Evolutionary conservation across 2,113 vertebrate species (phyloP), one percentile per base, ranked within the genome.

Genomic region (Sapayoa aenigma): DNA sequence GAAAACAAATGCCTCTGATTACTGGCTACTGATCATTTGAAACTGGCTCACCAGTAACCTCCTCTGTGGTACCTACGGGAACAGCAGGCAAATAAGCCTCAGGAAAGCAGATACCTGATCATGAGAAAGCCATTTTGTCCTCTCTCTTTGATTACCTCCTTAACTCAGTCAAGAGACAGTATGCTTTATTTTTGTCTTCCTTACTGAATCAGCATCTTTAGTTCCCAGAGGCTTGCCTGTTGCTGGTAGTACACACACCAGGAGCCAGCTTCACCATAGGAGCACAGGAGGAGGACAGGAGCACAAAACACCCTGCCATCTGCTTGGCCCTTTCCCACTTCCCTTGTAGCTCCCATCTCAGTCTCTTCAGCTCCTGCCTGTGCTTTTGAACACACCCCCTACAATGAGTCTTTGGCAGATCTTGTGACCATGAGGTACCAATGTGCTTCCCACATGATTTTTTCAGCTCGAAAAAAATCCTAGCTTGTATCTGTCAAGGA

Each of bases 261-360:
- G 22, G 33, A 93, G 55, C 31, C 59, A 62, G 47, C 59, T 60
- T 55, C 59, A 41, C n/a, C 5, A 1, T 0, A 0, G 42, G 1
- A 86, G n/a, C 1, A 9, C 0, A 0, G 42, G 1, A 86, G n/a
- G 0, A 9, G 73, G 42, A 77, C 47, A 28, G 0, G 1, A 83
- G 27, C 35, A 46, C 19, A 60, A 79, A 87, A 49, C 0, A 15
- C 11, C 82, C 8, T 22, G 6, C 5, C 30, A 28, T 7, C 15
- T 25, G 19, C 50, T 55, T 47, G 6, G 74, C 44, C 6, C 55
- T 52, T 74, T 52, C 72, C 49, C 62, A 72, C n/a, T 37, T 5
- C 7, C 65, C 44, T 35, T 16, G 9, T 17, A 27, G 17, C 58
- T 82, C 62, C 37, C 19, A 4, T 30, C 74, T 63, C 7, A 3